These are phyloP conservation scores for Andricus quercusramuli DNA, from an alignment of 2,888 invertebrate genomes.

Conservation along the genomic window DNA sequence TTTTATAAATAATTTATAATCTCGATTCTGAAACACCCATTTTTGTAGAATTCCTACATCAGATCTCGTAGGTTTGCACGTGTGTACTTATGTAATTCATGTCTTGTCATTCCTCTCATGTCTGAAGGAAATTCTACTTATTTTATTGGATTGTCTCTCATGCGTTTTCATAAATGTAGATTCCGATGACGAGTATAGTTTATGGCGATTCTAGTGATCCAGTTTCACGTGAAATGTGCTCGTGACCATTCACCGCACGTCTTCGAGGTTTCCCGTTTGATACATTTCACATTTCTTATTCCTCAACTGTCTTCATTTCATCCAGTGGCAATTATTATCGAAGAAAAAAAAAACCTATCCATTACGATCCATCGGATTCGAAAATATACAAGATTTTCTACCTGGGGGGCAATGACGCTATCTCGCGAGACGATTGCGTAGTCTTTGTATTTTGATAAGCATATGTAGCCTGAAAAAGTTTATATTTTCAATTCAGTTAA, in stretches of 20 bases:
- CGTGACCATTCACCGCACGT: constrained; percentile 37
- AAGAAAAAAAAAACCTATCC: not conserved
- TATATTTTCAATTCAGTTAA: not conserved
- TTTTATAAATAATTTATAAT: constrained; percentile 39
- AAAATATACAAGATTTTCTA: constrained; percentile 34
- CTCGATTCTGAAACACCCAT: constrained; percentile 23
- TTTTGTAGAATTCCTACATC: constrained; percentile 40
- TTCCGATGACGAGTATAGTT: constrained; percentile 38
- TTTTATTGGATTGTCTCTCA: constrained; percentile 42
- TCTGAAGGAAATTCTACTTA: constrained; percentile 39
- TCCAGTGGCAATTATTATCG: constrained; percentile 37
- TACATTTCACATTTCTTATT: constrained; percentile 40
- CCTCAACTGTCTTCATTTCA: constrained; percentile 38
- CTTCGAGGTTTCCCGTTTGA: constrained; percentile 40
- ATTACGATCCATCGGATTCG: constrained; percentile 20
- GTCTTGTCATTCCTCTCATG: constrained; percentile 39
- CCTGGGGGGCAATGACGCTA: constrained; percentile 18
- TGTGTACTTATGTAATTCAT: constrained; percentile 40
- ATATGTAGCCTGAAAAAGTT: not conserved
- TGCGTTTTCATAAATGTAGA: constrained; percentile 42
- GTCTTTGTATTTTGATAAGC: constrained; percentile 19
- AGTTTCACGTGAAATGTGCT: constrained; percentile 37
- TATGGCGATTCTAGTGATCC: constrained; percentile 41
- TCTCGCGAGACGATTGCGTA: not conserved
- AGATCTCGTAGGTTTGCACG: constrained; percentile 32